Base-by-base conservation (phyloP, 2,113 vertebrate genomes). In the Paramormyrops kingsleyae region DNA sequence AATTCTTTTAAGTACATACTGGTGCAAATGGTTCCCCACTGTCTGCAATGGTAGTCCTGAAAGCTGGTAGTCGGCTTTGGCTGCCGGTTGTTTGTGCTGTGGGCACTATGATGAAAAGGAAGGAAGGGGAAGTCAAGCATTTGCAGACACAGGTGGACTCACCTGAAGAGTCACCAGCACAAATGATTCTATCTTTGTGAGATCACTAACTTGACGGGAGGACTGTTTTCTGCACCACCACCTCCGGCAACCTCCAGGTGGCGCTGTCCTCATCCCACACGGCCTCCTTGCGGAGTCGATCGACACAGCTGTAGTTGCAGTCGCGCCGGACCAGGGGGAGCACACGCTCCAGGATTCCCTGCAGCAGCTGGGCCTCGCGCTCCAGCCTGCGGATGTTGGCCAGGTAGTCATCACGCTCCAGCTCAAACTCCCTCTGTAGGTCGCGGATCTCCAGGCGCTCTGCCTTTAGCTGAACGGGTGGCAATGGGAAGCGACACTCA, bases 251-350 rank as follows among this genome's bases (percentile, higher is more conserved):
- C 94, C 94, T 97, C 98, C 98, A 99, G 91, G 94, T 90, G 89
- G 94, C 80, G 0, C 50, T 94, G 9, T 99, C 97, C 90, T 98
- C 97, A 0, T 98, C 97, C 98, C 98, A 98, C 50, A 92, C 31
- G 0, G 96, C 96, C 89, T 98, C 96, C 0, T 87, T 92, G 89
- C 94, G 93, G 88, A 97, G 92, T 59, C 94, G 96, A 88, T 98
- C 97, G 91, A 97, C 92, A 93, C 96, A 98, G 95, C 97, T 97
- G 93, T 97, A 98, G 96, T 97, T 98, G 90, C 97, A 97, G 95
- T 98, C 96, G 0, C 95, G 89, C 17, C 94, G 94, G 89, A 98
- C 89, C 0, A 99, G 95, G 0, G 95, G 93, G 92, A 95, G 97
- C 94, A 96, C 95, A 88, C 95, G 96, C 59, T 97, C 96, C 91